These are phyloP conservation scores for Uloborus plumipes DNA, from an alignment of 2,888 invertebrate species.

Conservation along the genomic window DNA sequence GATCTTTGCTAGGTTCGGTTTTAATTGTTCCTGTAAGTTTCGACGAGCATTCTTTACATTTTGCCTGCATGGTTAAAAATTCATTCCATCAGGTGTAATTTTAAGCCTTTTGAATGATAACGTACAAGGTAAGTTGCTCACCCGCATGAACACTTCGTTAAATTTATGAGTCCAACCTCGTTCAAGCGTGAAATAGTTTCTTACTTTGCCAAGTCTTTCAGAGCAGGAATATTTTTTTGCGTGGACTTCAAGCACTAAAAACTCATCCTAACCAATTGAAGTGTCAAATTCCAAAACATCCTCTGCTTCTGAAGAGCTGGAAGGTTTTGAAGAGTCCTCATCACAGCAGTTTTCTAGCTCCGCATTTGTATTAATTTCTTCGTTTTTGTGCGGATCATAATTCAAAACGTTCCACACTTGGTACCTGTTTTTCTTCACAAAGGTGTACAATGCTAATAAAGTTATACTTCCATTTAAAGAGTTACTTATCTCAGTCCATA, in stretches of 20 bases:
- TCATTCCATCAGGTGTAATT: neutral
- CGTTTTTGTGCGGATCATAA: neutral
- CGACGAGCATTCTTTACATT: neutral
- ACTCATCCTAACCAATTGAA: neutral
- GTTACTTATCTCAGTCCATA: neutral
- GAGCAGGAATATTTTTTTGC: neutral
- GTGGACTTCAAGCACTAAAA: neutral
- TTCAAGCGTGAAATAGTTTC: conserved; percentile 1
- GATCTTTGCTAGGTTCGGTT: neutral
- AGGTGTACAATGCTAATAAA: neutral
- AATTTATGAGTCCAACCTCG: conserved; percentile 1
- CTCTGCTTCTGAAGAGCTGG: neutral
- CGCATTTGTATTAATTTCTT: neutral
- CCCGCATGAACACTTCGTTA: neutral
- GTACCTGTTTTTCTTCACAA: conserved; percentile 1
- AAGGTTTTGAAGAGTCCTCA: neutral
- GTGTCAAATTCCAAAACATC: neutral
- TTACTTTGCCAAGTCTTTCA: neutral
- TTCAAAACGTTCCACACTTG: neutral
- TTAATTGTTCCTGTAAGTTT: neutral
- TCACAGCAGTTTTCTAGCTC: neutral
- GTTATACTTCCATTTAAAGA: neutral
- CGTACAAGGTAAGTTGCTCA: neutral
- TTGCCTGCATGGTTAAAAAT: neutral
- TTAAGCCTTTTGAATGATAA: neutral